Evolutionary conservation across 2,113 vertebrate species (phyloP).

Genomic region (Prunella fulvescens): DNA sequence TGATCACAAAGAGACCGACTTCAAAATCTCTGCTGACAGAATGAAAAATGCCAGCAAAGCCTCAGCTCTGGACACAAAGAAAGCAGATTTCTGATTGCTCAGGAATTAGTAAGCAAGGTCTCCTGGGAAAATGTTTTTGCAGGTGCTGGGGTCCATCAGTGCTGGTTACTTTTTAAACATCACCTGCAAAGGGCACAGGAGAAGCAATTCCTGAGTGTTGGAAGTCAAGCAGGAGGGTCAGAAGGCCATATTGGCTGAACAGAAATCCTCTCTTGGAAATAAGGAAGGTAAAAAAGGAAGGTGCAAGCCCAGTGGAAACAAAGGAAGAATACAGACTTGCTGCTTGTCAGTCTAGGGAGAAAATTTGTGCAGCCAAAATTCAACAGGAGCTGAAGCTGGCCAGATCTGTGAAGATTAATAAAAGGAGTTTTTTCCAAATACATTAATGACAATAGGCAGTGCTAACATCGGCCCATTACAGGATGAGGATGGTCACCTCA

Average conservation of each 20-base stretch:
- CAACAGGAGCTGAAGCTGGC: accelerated
- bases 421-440: neutral
- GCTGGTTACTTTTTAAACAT: neutral
- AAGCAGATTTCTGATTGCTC: neutral
- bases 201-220: neutral
- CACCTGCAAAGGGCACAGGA: neutral
- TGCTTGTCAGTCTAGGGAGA: neutral
- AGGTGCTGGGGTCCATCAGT: neutral
- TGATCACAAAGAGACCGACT: accelerated
- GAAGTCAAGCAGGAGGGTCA: neutral
- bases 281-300: neutral
- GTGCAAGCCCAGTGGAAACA: neutral
- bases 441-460: neutral
- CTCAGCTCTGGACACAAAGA: neutral
- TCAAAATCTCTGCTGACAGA: neutral
- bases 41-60: neutral
- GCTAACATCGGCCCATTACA: accelerated
- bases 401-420: neutral
- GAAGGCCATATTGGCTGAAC: neutral
- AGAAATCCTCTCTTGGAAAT: neutral
- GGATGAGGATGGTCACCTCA: neutral
- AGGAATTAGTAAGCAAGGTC: neutral
- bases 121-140: neutral
- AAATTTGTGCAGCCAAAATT: neutral
- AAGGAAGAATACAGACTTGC: neutral